Evolutionary conservation across 2,888 invertebrate genomes (phyloP), one percentile per base, ranked within the genome.

Genomic region (Xestia rhomboidea): DNA sequence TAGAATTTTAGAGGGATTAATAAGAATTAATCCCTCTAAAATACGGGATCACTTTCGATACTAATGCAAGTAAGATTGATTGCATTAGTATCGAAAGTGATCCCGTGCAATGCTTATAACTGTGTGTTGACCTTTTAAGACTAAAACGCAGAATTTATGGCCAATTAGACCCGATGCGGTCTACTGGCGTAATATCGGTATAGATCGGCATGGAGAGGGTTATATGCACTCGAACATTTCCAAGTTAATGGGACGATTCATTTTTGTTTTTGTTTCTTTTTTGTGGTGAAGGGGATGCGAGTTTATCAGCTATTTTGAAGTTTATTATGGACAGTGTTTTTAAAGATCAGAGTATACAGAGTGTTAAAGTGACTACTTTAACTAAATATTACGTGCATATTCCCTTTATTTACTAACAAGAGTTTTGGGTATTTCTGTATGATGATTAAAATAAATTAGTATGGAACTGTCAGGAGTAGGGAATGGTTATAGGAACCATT

Each of bases 81-180:
- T 51, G 24, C 51, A 11, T 51, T 51, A n/a, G 51, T n/a, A 51
- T 51, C 51, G 51, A 51, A 8, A 51, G 51, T 51, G 10, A n/a
- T 51, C 7, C 18, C 27, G 57, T 30, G 57, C 60, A 30, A 18
- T 62, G 21, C 21, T 34, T 15, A 5, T 24, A 62, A 62, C 62
- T 62, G 24, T 34, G 62, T 27, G 62, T 34, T 34, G 62, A 62
- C 62, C 34, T 62, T 34, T 62, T 24, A 62, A 71, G 46, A 72
- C 46, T 79, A 74, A 76, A 85, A 77, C 69, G 57, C 73, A 38
- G 67, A 85, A 79, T 87, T 85, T 83, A 85, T 68, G 74, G 75
- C 68, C 82, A 85, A 87, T 87, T 85, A 87, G 85, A 66, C 73
- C 77, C 86, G 57, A 70, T 73, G 69, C 73, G 76, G 79, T 80